Evolutionary conservation across 2,888 invertebrate species (phyloP), one percentile per base, ranked within the genome.

Genomic region (Hyposoter dolosus): DNA sequence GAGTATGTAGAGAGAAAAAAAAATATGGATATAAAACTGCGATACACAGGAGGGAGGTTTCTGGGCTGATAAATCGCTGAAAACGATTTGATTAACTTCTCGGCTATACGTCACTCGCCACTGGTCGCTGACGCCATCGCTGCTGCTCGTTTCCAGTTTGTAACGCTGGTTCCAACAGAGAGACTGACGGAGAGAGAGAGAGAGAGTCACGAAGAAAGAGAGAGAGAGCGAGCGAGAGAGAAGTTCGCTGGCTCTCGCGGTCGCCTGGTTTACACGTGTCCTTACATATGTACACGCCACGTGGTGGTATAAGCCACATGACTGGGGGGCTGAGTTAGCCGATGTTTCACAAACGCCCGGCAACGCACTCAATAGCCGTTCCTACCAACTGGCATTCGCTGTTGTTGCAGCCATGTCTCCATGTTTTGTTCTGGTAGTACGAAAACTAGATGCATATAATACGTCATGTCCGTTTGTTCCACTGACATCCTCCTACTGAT

Each of bases 21-120:
- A 35, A 32, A 40, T 28, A 53, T 65, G 50, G 40, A 45, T 60
- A 63, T 56, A 50, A 68, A 72, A 53, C 40, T 23, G 63, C 53
- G 65, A 63, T 68, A 68, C 50, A 75, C 47, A 43, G 68, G 19
- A 78, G 50, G 63, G 45, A 50, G 65, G 74, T 23, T 79, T 69
- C 72, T 75, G 74, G 77, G 66, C 86, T 90, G 91, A 91, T 91
- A 90, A 91, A 91, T 91, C 88, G 91, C 79, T 88, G 90, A 90
- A 89, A 91, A 90, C 90, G 89, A 90, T 90, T 91, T 90, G 91
- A 91, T 92, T 90, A 90, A 91, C 91, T 90, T 89, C 90, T 89
- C 89, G 89, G 72, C 87, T 83, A 90, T 91, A 88, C 87, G 88
- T 91, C 90, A 91, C 88, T 86, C 89, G 88, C 47, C 63, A 74